A percentile compares a stretch with the other conserved stretches of the same genome.
Evolutionary conservation across 2,888 invertebrate genomes (phyloP).

Genomic region (Oligia strigilis): DNA sequence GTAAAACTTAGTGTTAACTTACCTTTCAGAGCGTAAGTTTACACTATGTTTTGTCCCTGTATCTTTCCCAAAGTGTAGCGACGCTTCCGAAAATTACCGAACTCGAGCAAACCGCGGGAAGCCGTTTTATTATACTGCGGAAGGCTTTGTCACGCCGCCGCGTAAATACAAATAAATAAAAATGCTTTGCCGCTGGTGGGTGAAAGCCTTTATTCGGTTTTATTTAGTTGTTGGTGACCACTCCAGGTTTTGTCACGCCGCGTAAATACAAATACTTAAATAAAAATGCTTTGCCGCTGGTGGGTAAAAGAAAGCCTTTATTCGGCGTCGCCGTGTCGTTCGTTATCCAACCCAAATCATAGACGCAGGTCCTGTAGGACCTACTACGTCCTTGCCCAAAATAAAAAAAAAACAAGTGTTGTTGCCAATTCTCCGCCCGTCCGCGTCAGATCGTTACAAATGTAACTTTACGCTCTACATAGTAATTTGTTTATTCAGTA

Average conservation of each 20-base stretch:
- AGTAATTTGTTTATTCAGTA: not conserved
- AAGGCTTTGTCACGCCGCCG: not conserved
- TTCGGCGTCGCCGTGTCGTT: not conserved
- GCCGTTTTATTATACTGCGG: too few relatives aligned
- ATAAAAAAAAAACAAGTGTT: not conserved
- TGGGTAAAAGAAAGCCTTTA: not conserved
- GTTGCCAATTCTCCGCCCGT: too few relatives aligned
- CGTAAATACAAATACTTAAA: too few relatives aligned
- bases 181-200: too few relatives aligned
- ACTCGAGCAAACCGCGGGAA: not conserved
- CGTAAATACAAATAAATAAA: too few relatives aligned
- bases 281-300: too few relatives aligned
- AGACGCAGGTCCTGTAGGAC: not conserved
- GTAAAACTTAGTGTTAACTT: not conserved
- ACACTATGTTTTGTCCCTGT: not conserved
- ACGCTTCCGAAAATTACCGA: not conserved
- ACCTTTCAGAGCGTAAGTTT: not conserved
- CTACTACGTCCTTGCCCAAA: not conserved
- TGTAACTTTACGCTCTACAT: too few relatives aligned
- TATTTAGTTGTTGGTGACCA: too few relatives aligned
- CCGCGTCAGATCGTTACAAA: too few relatives aligned
- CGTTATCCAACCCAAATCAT: not conserved
- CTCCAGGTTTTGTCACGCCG: not conserved
- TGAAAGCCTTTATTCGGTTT: not conserved
- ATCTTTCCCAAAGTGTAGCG: not conserved